Evolutionary conservation across 2,113 vertebrate genomes (phyloP).

Genomic region (Synodontis membranacea): DNA sequence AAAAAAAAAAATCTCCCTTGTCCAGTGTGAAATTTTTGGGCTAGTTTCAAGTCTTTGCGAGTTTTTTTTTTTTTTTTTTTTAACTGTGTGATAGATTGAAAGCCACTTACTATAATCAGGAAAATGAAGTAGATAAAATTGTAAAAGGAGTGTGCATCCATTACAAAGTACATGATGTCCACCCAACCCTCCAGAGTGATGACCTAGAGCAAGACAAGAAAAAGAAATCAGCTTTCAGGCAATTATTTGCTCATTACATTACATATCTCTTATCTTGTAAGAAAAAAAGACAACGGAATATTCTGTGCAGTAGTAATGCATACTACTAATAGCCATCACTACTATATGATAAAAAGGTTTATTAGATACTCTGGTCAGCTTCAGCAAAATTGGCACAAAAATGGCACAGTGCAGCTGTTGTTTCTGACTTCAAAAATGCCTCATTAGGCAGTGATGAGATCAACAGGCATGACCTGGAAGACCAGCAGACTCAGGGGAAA

Average conservation of each 20-base stretch:
- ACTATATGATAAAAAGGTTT: background rate
- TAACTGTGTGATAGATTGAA: background rate
- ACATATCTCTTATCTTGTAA: background rate
- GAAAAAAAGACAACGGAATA: background rate
- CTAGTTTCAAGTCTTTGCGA: background rate
- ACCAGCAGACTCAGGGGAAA: background rate
- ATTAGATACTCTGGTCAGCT: background rate
- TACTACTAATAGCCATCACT: background rate
- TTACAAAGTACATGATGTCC: conserved; percentile 99
- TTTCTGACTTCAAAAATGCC: background rate
- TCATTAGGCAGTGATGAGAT: conserved; percentile 36
- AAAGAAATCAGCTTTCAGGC: background rate
- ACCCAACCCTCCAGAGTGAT: conserved; percentile 99
- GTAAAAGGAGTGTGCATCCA: conserved; percentile 99
- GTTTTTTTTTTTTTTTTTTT: background rate
- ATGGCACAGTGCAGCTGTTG: background rate
- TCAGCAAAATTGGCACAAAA: background rate
- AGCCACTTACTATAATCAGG: conserved; percentile 95
- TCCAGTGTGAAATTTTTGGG: background rate
- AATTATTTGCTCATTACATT: background rate
- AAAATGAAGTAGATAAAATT: conserved; percentile 99
- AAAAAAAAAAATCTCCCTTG: background rate
- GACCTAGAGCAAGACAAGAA: conserved; percentile 73
- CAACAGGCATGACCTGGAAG: background rate
- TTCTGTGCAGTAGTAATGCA: background rate